Evolutionary conservation across 2,888 invertebrate genomes (phyloP).

Genomic region (Cenopis cana): DNA sequence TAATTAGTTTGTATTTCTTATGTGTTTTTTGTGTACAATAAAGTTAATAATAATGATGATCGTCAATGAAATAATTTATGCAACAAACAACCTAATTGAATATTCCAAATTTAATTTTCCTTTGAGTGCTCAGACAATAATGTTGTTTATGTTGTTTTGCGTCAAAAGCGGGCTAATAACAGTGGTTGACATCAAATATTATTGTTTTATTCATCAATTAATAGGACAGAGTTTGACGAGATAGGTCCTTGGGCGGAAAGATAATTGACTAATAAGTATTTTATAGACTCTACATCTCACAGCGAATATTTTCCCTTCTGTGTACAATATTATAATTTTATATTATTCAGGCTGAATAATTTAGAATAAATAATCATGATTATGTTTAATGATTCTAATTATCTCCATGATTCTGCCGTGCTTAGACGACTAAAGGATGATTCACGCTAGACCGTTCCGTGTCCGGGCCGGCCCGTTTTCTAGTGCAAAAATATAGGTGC

Average conservation of each 20-base stretch:
- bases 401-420: no score
- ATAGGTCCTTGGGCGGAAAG: not conserved
- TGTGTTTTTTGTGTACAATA: no score
- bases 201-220: conserved; percentile 3
- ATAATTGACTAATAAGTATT: conserved; percentile 3
- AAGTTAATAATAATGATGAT: no score
- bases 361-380: no score
- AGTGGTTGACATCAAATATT: conserved; percentile 16
- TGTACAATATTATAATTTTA: not conserved
- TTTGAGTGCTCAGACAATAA: not conserved
- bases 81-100: not conserved
- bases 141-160: not conserved
- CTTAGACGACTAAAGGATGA: no score
- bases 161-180: conserved; percentile 1
- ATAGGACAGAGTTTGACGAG: not conserved
- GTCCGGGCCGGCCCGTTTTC: no score
- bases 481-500: no score
- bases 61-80: no score
- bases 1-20: no score
- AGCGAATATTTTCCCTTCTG: not conserved
- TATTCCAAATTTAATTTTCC: not conserved
- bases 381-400: no score
- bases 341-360: no score
- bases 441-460: no score
- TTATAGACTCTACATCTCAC: not conserved